Conservation (phyloP, 2,888 invertebrate genomes). For the Troglohyphantes excavatus region DNA sequence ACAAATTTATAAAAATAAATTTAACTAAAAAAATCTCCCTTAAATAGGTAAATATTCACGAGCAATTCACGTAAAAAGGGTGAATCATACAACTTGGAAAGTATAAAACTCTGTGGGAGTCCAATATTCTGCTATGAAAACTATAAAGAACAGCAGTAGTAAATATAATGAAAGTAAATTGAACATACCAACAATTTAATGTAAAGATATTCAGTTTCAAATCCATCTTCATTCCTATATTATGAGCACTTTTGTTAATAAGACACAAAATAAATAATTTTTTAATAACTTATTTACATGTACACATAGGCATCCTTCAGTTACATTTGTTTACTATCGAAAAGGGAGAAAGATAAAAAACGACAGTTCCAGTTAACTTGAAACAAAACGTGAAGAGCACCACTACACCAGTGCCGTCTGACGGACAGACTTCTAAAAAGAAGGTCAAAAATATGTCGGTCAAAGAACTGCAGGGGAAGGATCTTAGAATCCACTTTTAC, state of each 20-base stretch:
- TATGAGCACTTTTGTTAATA: neutral
- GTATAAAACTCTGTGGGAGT: no score
- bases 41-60: no score
- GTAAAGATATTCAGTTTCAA: constrained; percentile 74
- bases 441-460: constrained; percentile 70
- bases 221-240: constrained; percentile 78
- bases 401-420: constrained; percentile 32
- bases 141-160: no score
- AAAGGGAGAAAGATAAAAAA: neutral
- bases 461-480: constrained; percentile 58
- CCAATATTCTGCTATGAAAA: no score
- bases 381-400: neutral
- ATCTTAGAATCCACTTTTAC: constrained; percentile 49
- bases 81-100: no score
- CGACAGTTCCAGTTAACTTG: neutral
- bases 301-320: neutral
- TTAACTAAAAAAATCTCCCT: no score
- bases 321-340: constrained; percentile 28
- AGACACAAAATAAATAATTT: neutral
- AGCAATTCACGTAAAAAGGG: no score
- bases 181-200: constrained; percentile 74
- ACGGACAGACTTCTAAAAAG: constrained; percentile 17
- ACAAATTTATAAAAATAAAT: no score
- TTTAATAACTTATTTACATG: neutral
- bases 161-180: neutral